These are phyloP conservation scores for Oreochromis niloticus DNA, from an alignment of 2,113 vertebrate species.

Conservation along the genomic window DNA sequence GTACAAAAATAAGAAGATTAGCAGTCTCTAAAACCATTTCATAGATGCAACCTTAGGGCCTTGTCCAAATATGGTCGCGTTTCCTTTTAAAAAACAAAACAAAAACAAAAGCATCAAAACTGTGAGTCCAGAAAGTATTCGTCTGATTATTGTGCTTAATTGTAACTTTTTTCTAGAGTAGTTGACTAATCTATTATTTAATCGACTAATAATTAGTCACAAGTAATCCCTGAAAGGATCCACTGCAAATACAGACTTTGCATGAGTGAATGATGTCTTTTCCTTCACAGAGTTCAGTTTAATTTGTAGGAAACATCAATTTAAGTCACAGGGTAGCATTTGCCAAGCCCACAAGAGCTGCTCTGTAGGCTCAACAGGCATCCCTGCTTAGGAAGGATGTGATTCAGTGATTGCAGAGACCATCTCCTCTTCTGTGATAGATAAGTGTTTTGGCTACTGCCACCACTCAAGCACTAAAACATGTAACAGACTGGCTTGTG, in stretches of 20 bases:
- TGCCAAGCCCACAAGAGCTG: neutral
- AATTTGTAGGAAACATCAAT: neutral
- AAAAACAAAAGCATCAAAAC: neutral
- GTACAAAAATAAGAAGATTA: neutral
- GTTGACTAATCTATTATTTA: neutral
- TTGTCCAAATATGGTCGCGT: neutral
- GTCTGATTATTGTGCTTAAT: neutral
- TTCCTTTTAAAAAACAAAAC: neutral
- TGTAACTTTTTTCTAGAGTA: neutral
- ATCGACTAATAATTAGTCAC: neutral
- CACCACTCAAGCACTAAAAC: constrained; percentile 18
- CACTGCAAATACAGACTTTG: neutral
- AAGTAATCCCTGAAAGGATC: neutral
- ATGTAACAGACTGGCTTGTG: constrained; percentile 11
- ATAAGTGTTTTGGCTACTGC: constrained; percentile 18
- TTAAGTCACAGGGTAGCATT: neutral
- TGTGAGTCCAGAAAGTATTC: neutral
- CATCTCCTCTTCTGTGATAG: constrained; percentile 2
- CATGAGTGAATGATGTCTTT: neutral
- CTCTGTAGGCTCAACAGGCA: constrained; percentile 18
- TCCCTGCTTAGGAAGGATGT: neutral
- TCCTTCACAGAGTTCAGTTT: neutral
- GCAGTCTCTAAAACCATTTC: neutral
- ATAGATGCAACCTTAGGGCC: rapidly evolving
- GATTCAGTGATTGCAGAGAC: constrained; percentile 11